Percentiles rank a stretch among this genome's conserved stretches.
phyloP scores from a whole-genome alignment of 2,797 vertebrate genomes.

The Manis javanica region DNA sequence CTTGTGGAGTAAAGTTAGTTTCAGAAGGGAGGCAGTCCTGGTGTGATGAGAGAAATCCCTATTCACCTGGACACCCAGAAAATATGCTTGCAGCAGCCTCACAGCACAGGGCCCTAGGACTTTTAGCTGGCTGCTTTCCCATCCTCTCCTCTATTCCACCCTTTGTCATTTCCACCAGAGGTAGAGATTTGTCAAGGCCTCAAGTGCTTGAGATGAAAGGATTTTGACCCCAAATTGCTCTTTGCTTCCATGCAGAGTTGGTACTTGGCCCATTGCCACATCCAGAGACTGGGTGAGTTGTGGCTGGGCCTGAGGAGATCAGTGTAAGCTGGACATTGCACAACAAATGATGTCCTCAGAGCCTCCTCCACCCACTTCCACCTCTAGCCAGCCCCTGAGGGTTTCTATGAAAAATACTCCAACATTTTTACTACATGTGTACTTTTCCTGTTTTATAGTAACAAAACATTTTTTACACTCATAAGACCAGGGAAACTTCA shows the following conservation, averaged over 20 bases:
- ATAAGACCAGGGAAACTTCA: slow-evolving; percentile 86
- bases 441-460: slow-evolving; percentile 83
- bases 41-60: not conserved
- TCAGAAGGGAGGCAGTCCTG: not conserved
- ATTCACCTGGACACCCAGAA: not conserved
- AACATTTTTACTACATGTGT: slow-evolving; percentile 82
- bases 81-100: not conserved
- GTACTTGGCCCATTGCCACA: not conserved
- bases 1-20: too few species aligned
- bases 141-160: not conserved
- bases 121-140: not conserved
- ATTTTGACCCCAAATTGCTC: not conserved
- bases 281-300: not conserved
- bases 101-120: not conserved
- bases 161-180: slow-evolving; percentile 12
- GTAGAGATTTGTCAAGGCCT: not conserved
- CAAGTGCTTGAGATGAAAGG: slow-evolving; percentile 40
- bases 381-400: not conserved
- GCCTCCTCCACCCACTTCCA: too few species aligned
- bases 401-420: slow-evolving; percentile 66
- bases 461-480: slow-evolving; percentile 76
- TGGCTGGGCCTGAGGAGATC: not conserved
- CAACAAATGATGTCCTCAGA: not conserved
- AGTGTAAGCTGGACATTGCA: not conserved
- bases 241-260: not conserved